Conservation (phyloP, 1,140 invertebrate genomes). For the Akabosia matsudoensis region DNA sequence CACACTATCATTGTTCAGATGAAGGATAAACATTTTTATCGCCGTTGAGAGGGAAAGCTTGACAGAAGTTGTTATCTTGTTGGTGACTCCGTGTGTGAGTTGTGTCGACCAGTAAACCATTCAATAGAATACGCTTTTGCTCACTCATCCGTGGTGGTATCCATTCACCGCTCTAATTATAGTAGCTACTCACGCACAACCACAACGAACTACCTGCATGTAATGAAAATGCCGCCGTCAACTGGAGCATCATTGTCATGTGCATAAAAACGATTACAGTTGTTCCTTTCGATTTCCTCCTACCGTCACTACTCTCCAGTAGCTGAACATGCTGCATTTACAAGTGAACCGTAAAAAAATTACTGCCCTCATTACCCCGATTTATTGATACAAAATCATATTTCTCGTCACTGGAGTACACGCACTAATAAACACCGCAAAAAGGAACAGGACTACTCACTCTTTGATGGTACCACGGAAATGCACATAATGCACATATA, state of each 20-base stretch:
- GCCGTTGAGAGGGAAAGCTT: too few relatives aligned
- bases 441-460: too few relatives aligned
- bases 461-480: too few relatives aligned
- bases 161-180: not conserved
- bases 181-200: not conserved
- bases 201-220: not conserved
- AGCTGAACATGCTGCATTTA: not conserved
- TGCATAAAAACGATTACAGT: not conserved
- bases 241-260: not conserved
- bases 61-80: not conserved
- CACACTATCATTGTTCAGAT: too few relatives aligned
- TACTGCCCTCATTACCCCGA: too few relatives aligned
- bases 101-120: not conserved
- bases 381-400: too few relatives aligned
- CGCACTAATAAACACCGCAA: too few relatives aligned
- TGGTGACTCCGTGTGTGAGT: not conserved
- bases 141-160: not conserved
- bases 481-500: too few relatives aligned
- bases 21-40: too few relatives aligned
- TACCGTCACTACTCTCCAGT: not conserved
- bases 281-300: not conserved
- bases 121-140: not conserved
- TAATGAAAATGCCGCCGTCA: not conserved
- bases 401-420: too few relatives aligned
- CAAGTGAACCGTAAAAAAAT: not conserved